Evolutionary conservation across 2,888 invertebrate genomes (phyloP).

Genomic region (Tryphoninae sp.): DNA sequence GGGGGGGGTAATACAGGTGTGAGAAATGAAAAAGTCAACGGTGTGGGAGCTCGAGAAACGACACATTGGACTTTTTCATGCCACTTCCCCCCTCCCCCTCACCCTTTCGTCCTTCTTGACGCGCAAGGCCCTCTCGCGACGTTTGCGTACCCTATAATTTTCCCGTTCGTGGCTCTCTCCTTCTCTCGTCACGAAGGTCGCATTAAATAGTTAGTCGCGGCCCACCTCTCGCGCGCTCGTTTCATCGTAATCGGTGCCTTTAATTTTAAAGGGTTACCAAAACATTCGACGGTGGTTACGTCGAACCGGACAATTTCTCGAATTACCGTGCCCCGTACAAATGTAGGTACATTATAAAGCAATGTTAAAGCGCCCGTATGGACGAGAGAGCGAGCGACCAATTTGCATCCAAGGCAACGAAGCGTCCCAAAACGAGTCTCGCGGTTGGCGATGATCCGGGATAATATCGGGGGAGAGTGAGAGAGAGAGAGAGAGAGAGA

Average conservation of each 20-base stretch:
- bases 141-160: slow-evolving; percentile 61
- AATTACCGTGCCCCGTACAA: slow-evolving; percentile 33
- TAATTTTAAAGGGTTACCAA: slow-evolving; percentile 54
- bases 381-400: slow-evolving; percentile 31
- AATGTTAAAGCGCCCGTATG: background rate
- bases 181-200: slow-evolving; percentile 65
- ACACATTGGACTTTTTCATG: slow-evolving; percentile 66
- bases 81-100: slow-evolving; percentile 24
- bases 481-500: slow-evolving; percentile 1
- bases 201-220: slow-evolving; percentile 71
- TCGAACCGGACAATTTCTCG: slow-evolving; percentile 43
- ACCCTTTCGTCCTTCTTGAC: slow-evolving; percentile 6
- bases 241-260: slow-evolving; percentile 47
- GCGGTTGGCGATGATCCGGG: background rate
- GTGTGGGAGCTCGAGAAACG: slow-evolving; percentile 60
- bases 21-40: slow-evolving; percentile 40
- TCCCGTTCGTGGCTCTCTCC: slow-evolving; percentile 35
- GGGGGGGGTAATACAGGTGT: slow-evolving; percentile 59
- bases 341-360: slow-evolving; percentile 10
- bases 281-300: slow-evolving; percentile 47
- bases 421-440: slow-evolving; percentile 11
- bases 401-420: slow-evolving; percentile 35
- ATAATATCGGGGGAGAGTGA: background rate
- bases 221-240: slow-evolving; percentile 28
- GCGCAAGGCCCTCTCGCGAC: slow-evolving; percentile 26